Base-by-base conservation (phyloP, 2,797 vertebrate genomes). In the Pyrocephalus nanus region DNA sequence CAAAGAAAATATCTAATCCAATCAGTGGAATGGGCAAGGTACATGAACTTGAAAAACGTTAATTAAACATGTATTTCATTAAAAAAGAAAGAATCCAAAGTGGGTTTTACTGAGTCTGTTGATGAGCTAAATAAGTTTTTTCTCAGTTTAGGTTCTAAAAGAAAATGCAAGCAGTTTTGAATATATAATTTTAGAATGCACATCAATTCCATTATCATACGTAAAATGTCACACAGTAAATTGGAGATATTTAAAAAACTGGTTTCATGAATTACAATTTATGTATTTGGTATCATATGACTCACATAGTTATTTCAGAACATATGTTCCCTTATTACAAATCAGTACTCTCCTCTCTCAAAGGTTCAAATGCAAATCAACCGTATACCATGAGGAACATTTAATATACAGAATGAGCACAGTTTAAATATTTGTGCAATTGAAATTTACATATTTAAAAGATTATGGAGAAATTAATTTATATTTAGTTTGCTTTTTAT, bases 281-380 rank as follows among this genome's bases (percentile, higher is more conserved):
- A 76, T 88, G 50, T 38, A 58, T 92, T 75, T 93, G 12, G 36
- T 89, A 67, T 84, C 36, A 71, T 77, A 78, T 72, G 50, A 88
- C 50, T 92, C 83, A 84, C 38, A 51, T 8, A 72, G 36, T 83
- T 96, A 90, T 94, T 94, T 87, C 54, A 94, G 90, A 92, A 75
- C 47, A 66, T 94, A 89, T 89, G 51, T 48, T 96, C 12, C 26
- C 85, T 92, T 91, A 66, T 50, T 89, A 67, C 54, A 93, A 87
- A 92, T 95, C 48, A 81, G 30, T 25, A 62, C 4, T 79, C 23
- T 92, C 20, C 11, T 15, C 10, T 67, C 36, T 83, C 55, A 73
- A 73, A 93, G 2, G 42, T 75, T 92, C 16, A 51, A 78, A 57
- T 53, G 26, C 36, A 93, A 87, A 75, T 86, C 21, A 85, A 51